These are phyloP conservation scores for Drosophila novamexicana DNA, from an alignment of 1,140 invertebrate species.

Conservation along the genomic window DNA sequence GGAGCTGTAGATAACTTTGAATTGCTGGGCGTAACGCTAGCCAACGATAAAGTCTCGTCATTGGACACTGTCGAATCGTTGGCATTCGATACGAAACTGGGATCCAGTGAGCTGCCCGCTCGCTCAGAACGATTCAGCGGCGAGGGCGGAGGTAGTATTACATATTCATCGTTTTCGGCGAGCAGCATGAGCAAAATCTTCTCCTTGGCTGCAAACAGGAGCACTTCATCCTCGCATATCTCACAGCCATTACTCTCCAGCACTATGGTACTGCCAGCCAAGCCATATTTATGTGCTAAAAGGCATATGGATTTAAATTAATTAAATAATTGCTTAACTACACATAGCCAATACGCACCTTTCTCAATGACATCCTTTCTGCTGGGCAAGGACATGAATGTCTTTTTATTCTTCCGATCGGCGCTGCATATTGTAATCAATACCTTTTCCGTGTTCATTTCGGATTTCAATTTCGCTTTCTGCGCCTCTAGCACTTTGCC, in stretches of 20 bases:
- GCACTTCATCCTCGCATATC: conserved; percentile 71
- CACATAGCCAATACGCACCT: conserved; percentile 32
- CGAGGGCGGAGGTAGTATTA: conserved; percentile 68
- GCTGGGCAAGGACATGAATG: conserved; percentile 70
- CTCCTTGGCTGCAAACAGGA: conserved; percentile 70
- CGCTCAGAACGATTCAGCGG: conserved; percentile 69
- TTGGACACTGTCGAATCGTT: conserved; percentile 73
- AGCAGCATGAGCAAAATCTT: conserved; percentile 68
- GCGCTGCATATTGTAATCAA: conserved; percentile 77
- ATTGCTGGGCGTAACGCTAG: conserved; percentile 65
- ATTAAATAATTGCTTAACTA: neutral
- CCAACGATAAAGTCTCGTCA: conserved; percentile 66
- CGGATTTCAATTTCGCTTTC: conserved; percentile 47
- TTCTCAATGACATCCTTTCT: conserved; percentile 76
- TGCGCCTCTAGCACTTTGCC: conserved; percentile 41
- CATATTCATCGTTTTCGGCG: conserved; percentile 63
- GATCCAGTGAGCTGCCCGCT: conserved; percentile 68
- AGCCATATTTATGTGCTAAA: conserved; percentile 69
- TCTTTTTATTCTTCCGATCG: conserved; percentile 71
- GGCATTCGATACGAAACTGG: conserved; percentile 69
- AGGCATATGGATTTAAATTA: neutral
- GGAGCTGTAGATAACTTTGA: conserved; percentile 52
- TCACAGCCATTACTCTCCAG: conserved; percentile 73
- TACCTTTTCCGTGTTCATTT: conserved; percentile 60
- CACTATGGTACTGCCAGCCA: conserved; percentile 65